phyloP scores from a whole-genome alignment of 2,797 vertebrate genomes.

The Synanceia verrucosa region DNA sequence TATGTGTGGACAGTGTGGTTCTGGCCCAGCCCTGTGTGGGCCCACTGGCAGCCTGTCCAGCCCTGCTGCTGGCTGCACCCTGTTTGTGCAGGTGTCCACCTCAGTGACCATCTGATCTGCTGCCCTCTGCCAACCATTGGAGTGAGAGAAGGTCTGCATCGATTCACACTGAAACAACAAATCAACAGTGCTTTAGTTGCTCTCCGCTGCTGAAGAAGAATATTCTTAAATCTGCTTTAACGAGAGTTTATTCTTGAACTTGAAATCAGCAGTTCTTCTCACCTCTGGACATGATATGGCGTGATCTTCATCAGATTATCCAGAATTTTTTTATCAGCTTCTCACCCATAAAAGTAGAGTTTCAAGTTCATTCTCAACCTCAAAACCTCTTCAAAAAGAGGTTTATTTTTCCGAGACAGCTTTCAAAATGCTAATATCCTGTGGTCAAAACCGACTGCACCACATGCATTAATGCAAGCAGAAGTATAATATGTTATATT shows the following conservation, averaged over 20 bases:
- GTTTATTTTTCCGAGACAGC: background rate
- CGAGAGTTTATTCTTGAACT: background rate
- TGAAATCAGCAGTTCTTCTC: background rate
- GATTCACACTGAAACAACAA: background rate
- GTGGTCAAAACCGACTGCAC: background rate
- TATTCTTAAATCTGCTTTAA: background rate
- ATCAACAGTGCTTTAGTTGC: background rate
- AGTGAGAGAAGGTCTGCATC: background rate
- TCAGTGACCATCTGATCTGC: slow-evolving; percentile 38
- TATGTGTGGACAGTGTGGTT: slow-evolving; percentile 43
- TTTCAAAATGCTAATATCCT: slow-evolving; percentile 3
- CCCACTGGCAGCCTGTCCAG: slow-evolving; percentile 32
- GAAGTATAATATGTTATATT: background rate
- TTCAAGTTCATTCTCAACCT: slow-evolving; percentile 5
- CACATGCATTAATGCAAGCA: background rate
- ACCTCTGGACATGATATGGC: background rate
- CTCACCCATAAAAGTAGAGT: background rate
- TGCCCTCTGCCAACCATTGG: slow-evolving; percentile 31
- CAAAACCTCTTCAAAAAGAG: background rate
- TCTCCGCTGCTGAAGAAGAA: background rate
- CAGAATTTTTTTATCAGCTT: too few relatives aligned
- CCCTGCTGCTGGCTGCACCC: slow-evolving; percentile 19
- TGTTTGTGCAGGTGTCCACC: slow-evolving; percentile 73
- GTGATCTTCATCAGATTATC: background rate
- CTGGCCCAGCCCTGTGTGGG: slow-evolving; percentile 35